Conservation (phyloP, 2,113 vertebrate genomes). For the Corythoichthys haematopterus region DNA sequence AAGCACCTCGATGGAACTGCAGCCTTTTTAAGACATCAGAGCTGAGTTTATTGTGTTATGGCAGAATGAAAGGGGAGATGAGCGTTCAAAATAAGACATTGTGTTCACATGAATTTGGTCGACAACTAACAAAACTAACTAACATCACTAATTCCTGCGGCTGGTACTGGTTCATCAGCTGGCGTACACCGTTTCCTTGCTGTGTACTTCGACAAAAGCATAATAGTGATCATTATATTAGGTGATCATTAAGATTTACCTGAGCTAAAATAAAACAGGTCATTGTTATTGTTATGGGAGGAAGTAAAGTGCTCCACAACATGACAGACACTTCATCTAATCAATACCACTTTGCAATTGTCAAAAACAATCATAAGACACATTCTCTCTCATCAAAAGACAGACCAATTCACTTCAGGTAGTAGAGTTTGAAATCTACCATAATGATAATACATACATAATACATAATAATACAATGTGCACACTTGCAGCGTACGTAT, state of each 20-base stretch:
- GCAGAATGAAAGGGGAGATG: conserved; percentile 41
- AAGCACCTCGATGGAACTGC: conserved; percentile 49
- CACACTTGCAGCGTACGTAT: too few species aligned
- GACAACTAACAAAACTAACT: background rate
- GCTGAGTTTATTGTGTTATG: conserved; percentile 58
- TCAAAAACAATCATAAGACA: conserved; percentile 63
- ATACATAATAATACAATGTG: too few species aligned
- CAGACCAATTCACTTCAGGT: background rate
- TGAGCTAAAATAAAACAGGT: background rate
- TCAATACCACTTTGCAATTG: conserved; percentile 63
- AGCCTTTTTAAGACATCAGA: conserved; percentile 64
- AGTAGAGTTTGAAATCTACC: background rate
- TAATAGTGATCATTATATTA: background rate
- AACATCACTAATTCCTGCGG: background rate
- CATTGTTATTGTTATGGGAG: background rate
- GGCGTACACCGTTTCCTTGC: background rate
- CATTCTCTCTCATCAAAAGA: conserved; percentile 63
- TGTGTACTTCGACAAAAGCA: background rate
- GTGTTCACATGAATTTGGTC: background rate
- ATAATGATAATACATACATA: background rate
- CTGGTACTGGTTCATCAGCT: background rate
- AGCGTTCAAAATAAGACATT: background rate
- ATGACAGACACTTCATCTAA: conserved; percentile 64
- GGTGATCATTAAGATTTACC: background rate
- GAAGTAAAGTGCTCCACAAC: too few species aligned